These are phyloP conservation scores for Heliconius sara DNA, from an alignment of 2,888 invertebrate species.

Conservation along the genomic window DNA sequence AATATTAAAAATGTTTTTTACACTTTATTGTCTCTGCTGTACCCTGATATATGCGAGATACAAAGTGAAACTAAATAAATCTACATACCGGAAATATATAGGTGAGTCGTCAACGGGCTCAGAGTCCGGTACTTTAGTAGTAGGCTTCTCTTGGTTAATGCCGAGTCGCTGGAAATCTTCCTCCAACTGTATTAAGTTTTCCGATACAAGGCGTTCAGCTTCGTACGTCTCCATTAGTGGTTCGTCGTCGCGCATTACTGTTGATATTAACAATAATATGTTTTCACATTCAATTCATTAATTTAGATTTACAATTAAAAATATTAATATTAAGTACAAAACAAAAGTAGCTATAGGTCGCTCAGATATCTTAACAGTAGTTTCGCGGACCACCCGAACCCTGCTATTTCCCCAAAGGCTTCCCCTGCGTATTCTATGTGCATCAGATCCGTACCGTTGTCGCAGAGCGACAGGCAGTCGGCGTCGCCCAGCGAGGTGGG, in stretches of 20 bases:
- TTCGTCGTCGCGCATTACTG: slow-evolving; percentile 77
- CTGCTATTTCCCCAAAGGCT: no score
- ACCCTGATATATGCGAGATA: no score
- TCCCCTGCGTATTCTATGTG: no score
- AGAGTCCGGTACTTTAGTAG: slow-evolving; percentile 64
- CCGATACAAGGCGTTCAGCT: slow-evolving; percentile 85
- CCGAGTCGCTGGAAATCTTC: slow-evolving; percentile 83
- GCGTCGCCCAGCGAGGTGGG: slow-evolving; percentile 75
- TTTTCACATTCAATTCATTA: not conserved
- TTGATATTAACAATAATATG: slow-evolving; percentile 28
- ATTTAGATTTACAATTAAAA: not conserved
- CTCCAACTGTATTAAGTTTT: slow-evolving; percentile 88
- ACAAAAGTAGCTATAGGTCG: no score
- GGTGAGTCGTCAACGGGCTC: slow-evolving; percentile 84
- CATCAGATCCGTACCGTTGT: no score
- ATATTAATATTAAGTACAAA: no score
- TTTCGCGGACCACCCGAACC: no score
- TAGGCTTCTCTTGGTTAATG: slow-evolving; percentile 66
- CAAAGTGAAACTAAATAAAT: no score
- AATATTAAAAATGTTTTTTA: no score
- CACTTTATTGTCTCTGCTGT: no score
- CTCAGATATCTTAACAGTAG: no score
- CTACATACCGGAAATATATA: slow-evolving; percentile 87
- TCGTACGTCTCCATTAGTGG: slow-evolving; percentile 82
- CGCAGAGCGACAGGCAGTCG: slow-evolving; percentile 74